Conservation (phyloP, 2,888 invertebrate genomes). For the Lasius fuliginosus region DNA sequence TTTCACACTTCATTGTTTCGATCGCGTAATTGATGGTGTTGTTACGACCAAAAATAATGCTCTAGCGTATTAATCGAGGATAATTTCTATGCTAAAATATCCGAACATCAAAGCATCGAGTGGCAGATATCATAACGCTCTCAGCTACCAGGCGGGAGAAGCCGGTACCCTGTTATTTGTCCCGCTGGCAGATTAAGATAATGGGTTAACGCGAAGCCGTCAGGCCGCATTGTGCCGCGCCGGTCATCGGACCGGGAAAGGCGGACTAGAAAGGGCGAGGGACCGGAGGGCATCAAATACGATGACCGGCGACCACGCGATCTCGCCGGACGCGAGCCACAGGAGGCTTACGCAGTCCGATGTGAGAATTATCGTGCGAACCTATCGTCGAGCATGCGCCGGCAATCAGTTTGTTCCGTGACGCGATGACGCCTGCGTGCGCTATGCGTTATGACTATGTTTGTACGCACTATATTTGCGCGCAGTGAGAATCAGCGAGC, state of each 20-base stretch:
- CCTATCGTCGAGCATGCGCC: constrained; percentile 65
- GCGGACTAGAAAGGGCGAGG: constrained; percentile 53
- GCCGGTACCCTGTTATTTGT: constrained; percentile 80
- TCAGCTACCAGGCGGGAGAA: constrained; percentile 12
- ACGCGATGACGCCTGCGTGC: constrained; percentile 28
- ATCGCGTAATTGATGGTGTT: neutral
- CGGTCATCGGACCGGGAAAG: constrained; percentile 64
- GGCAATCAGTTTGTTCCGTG: constrained; percentile 41
- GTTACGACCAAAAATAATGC: neutral
- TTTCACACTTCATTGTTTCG: neutral
- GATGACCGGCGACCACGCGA: constrained; percentile 80
- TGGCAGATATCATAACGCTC: constrained; percentile 20
- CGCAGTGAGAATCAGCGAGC: neutral
- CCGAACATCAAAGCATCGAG: constrained; percentile 1
- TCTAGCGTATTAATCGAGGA: neutral
- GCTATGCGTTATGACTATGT: neutral
- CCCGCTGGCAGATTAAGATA: constrained; percentile 82
- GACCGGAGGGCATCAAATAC: constrained; percentile 63
- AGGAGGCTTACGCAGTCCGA: constrained; percentile 61
- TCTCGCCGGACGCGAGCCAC: constrained; percentile 64
- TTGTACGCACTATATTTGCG: neutral
- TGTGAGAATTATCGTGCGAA: constrained; percentile 74
- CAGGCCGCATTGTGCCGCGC: constrained; percentile 50
- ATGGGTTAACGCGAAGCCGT: constrained; percentile 78
- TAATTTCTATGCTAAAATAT: constrained; percentile 8